A percentile compares a stretch with the other conserved stretches of the same genome.
Evolutionary conservation across 2,888 invertebrate species (phyloP).

Genomic region (Metellina segmentata): DNA sequence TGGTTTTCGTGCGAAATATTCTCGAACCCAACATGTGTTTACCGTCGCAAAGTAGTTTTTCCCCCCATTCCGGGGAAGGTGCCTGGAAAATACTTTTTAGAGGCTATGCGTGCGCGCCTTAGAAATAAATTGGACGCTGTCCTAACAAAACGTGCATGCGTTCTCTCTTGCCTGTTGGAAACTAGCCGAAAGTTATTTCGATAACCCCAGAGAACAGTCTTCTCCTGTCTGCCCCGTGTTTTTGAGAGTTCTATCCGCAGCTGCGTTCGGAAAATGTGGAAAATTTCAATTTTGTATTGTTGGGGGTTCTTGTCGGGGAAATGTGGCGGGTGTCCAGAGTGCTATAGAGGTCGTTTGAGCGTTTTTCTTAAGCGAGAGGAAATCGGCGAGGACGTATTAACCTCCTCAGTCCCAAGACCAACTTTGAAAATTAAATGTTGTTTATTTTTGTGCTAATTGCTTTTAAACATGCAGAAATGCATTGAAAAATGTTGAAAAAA

Average conservation of each 20-base stretch:
- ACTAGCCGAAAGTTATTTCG: slow-evolving; percentile 34
- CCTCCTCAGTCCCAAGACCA: too few relatives aligned
- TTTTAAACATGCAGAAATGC: too few relatives aligned
- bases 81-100: background rate
- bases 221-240: background rate
- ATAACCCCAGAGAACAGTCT: background rate
- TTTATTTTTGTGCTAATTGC: too few relatives aligned
- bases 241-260: background rate
- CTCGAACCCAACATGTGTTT: slow-evolving; percentile 1
- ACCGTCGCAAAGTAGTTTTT: background rate
- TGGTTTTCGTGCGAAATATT: background rate
- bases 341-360: background rate
- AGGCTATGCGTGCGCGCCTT: background rate
- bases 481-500: too few relatives aligned
- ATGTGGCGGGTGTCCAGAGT: background rate
- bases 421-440: too few relatives aligned
- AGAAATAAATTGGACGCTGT: slow-evolving; percentile 42
- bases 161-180: slow-evolving; percentile 18
- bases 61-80: background rate
- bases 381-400: too few relatives aligned
- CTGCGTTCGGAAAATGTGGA: background rate
- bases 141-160: slow-evolving; percentile 44
- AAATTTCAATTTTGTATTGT: background rate
- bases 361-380: too few relatives aligned
- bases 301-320: background rate